Conservation (phyloP, 2,797 vertebrate species). For the Phrynocephalus forsythii region DNA sequence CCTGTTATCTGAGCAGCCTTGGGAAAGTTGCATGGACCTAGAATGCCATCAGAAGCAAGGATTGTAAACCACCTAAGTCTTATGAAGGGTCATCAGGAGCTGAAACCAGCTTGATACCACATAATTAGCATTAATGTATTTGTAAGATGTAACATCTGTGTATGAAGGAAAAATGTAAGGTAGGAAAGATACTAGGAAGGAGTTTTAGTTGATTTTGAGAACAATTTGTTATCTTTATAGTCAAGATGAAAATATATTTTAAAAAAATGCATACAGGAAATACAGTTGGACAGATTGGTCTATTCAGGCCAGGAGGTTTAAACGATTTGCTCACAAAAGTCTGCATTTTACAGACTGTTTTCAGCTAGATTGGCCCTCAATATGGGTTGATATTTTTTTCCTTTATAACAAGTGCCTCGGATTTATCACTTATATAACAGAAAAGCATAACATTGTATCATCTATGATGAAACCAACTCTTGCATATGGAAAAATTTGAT, state of each 20-base stretch:
- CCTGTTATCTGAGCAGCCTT: too few species aligned
- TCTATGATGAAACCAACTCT: neutral
- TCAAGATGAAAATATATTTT: neutral
- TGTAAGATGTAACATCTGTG: too few species aligned
- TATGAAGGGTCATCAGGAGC: too few species aligned
- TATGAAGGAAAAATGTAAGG: slow-evolving; percentile 10
- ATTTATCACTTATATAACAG: neutral
- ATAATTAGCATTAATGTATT: too few species aligned
- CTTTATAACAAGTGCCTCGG: neutral
- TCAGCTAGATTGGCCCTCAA: neutral
- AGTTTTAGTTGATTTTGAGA: neutral
- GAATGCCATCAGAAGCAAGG: too few species aligned
- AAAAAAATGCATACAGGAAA: neutral
- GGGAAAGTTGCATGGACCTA: too few species aligned
- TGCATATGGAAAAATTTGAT: neutral
- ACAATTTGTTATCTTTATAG: neutral
- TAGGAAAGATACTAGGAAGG: neutral
- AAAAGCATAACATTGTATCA: neutral
- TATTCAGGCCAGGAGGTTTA: neutral
- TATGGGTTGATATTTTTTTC: neutral
- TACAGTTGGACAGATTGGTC: neutral
- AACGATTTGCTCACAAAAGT: neutral
- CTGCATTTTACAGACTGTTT: neutral
- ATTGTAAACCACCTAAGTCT: too few species aligned
- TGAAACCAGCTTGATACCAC: too few species aligned